These are phyloP conservation scores for Uropetala carovei DNA, from an alignment of 2,888 invertebrate genomes.

Conservation along the genomic window DNA sequence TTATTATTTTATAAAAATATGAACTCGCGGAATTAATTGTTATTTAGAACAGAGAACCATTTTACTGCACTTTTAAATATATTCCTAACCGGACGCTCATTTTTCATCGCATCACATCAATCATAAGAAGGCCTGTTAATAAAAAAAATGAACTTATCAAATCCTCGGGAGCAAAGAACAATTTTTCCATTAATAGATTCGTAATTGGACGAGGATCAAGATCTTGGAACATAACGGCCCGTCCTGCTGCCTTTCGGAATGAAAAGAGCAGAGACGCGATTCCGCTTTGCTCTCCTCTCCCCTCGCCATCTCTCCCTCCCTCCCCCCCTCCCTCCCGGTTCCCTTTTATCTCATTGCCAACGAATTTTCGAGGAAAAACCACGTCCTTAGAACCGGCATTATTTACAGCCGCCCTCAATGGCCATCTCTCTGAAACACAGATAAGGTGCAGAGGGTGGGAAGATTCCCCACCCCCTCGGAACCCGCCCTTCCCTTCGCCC, in stretches of 20 bases:
- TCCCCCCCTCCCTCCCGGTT: background rate
- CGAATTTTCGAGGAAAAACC: background rate
- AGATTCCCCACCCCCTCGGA: background rate
- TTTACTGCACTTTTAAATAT: no score
- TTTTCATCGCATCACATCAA: no score
- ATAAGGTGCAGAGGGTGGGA: background rate
- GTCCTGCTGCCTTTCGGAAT: background rate
- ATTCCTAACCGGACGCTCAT: no score
- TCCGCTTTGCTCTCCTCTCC: background rate
- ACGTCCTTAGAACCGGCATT: background rate
- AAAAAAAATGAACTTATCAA: no score
- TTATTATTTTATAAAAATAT: no score
- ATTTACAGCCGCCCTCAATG: background rate
- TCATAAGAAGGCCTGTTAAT: no score
- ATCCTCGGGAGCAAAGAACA: background rate
- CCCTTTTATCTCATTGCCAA: background rate
- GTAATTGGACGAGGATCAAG: background rate
- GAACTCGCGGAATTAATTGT: no score
- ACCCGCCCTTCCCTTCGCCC: background rate
- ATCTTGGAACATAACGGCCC: background rate
- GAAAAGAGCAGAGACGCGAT: background rate
- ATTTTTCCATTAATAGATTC: background rate
- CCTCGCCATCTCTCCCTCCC: background rate
- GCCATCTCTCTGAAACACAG: background rate
- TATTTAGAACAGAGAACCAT: no score